These are phyloP conservation scores for Fulmarus glacialis DNA, from an alignment of 2,113 vertebrate genomes.

Conservation along the genomic window DNA sequence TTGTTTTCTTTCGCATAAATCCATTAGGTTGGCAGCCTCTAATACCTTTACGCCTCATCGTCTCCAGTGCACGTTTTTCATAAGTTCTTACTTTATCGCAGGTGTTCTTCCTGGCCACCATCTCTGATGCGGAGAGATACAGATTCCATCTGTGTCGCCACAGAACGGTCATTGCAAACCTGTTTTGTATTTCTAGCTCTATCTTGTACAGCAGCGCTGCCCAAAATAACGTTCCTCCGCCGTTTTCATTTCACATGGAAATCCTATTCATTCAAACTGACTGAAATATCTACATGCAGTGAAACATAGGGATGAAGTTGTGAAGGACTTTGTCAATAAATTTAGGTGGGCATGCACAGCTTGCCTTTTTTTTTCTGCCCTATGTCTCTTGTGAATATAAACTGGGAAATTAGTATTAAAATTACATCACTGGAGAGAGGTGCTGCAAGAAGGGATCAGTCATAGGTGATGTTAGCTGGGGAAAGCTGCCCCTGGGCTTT, in stretches of 20 bases:
- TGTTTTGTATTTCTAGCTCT: not conserved
- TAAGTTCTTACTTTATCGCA: not conserved
- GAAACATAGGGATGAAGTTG: not conserved
- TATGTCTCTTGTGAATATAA: not conserved
- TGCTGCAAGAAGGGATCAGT: not conserved
- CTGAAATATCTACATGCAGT: not conserved
- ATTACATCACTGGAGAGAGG: not conserved
- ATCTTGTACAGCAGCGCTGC: not conserved
- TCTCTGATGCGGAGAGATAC: not conserved
- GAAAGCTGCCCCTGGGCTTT: not conserved
- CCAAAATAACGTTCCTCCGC: not conserved
- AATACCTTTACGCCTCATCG: not conserved
- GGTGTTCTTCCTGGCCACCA: not conserved
- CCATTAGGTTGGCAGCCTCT: not conserved
- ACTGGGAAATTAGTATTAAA: not conserved
- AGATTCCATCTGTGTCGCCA: not conserved
- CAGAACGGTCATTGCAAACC: accelerated
- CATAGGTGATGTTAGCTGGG: not conserved
- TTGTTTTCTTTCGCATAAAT: not conserved
- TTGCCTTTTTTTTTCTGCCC: not conserved
- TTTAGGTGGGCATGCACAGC: not conserved
- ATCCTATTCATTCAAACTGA: not conserved
- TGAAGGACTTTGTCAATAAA: not conserved
- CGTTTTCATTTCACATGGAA: not conserved
- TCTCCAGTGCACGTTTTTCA: not conserved